phyloP scores from a whole-genome alignment of 2,888 invertebrate species.

The Netelia fuscicornis region DNA sequence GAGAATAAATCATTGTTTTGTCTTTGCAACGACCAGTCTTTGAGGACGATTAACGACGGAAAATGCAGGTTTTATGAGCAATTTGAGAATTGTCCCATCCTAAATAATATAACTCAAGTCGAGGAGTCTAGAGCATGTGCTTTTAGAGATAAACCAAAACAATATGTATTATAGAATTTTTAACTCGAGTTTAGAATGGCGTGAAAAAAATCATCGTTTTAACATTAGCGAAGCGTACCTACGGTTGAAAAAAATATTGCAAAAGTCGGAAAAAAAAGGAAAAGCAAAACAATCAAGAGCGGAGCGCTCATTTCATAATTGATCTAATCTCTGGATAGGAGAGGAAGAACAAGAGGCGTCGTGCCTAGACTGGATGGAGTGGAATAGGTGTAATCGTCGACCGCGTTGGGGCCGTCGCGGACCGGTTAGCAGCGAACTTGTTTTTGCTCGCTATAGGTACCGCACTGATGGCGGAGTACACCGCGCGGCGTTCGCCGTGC shows the following conservation, averaged over 20 bases:
- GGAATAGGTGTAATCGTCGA: slow-evolving; percentile 38
- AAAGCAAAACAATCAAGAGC: background rate
- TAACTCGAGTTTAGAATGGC: too few relatives aligned
- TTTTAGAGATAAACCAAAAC: too few relatives aligned
- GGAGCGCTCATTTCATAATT: slow-evolving; percentile 46
- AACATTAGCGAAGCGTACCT: too few relatives aligned
- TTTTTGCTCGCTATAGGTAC: slow-evolving; percentile 20
- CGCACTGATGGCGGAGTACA: slow-evolving; percentile 36
- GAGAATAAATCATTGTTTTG: too few relatives aligned
- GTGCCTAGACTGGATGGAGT: slow-evolving; percentile 48
- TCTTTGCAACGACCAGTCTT: too few relatives aligned
- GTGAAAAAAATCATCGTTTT: too few relatives aligned
- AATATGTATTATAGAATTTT: too few relatives aligned
- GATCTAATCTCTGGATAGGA: background rate
- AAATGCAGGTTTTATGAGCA: too few relatives aligned
- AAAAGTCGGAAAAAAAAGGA: background rate
- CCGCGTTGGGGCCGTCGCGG: slow-evolving; percentile 37
- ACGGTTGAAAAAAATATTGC: slow-evolving; percentile 27
- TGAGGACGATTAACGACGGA: too few relatives aligned
- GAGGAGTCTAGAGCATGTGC: background rate
- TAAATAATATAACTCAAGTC: background rate
- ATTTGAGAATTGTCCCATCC: too few relatives aligned
- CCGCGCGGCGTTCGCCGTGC: slow-evolving; percentile 31
- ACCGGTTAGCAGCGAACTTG: slow-evolving; percentile 67
- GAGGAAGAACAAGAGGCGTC: slow-evolving; percentile 52